phyloP scores from a whole-genome alignment of 37 sponge, comb jelly and placozoan species.

The Halisarca cf. caerulea region DNA sequence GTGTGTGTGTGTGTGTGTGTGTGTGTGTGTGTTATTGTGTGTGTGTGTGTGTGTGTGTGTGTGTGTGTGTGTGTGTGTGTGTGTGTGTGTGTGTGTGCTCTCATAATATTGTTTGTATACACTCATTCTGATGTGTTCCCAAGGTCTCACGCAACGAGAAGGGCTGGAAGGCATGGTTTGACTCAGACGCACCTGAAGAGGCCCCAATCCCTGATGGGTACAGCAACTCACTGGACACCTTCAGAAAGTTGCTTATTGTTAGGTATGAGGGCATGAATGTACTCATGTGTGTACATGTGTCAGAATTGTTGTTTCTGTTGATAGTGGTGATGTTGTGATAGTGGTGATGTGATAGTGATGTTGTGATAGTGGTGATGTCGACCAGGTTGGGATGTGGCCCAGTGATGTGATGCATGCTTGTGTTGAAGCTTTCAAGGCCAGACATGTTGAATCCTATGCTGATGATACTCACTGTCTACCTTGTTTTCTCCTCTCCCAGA shows the following conservation, averaged over 20 bases:
- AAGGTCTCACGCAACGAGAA: conserved; percentile 95
- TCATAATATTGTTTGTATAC: background rate
- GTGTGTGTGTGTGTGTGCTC: background rate
- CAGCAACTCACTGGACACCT: conserved; percentile 89
- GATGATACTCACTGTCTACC: background rate
- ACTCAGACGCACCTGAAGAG: conserved; percentile 97
- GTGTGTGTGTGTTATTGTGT: background rate
- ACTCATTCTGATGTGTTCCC: background rate
- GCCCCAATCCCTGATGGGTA: conserved; percentile 94
- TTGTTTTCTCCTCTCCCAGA: background rate
- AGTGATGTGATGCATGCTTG: background rate
- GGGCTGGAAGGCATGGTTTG: conserved; percentile 97
- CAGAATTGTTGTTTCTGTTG: too few relatives aligned
- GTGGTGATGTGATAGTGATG: too few relatives aligned
- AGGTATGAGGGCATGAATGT: too few relatives aligned
- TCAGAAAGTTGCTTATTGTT: conserved; percentile 91
- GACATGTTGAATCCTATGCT: background rate
- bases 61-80: background rate
- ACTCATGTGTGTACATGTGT: too few relatives aligned
- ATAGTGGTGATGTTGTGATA: too few relatives aligned
- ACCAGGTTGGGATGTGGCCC: background rate
- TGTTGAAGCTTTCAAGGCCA: too few relatives aligned
- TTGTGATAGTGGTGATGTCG: background rate
- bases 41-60: background rate
- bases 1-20: background rate